A percentile compares a stretch with the other conserved stretches of the same genome.
These are phyloP conservation scores for Tetragonula clypearis DNA, from an alignment of 1,140 invertebrate species.

Conservation along the genomic window DNA sequence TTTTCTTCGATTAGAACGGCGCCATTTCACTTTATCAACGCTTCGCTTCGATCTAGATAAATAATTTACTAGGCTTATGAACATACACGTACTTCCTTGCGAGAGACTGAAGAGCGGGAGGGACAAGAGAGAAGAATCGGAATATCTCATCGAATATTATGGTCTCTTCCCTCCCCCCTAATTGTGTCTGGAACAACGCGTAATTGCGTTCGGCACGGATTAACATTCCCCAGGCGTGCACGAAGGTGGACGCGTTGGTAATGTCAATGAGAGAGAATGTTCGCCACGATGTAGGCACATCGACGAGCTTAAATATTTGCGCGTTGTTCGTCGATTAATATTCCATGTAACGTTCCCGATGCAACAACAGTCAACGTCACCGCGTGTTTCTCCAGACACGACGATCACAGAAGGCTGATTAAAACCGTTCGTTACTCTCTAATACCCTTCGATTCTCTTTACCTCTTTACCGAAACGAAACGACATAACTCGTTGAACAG, in stretches of 20 bases:
- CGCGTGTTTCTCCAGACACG: not conserved
- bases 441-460: not conserved
- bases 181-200: not conserved
- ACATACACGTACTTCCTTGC: not conserved
- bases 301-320: slow-evolving; percentile 33
- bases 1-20: not conserved
- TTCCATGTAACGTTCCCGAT: slow-evolving; percentile 11
- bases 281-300: slow-evolving; percentile 22
- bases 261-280: slow-evolving; percentile 40
- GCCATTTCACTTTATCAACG: not conserved
- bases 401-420: not conserved
- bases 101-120: not conserved
- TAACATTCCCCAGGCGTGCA: slow-evolving; percentile 16
- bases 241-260: not conserved
- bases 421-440: not conserved
- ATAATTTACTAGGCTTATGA: not conserved
- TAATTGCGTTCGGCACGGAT: slow-evolving; percentile 8
- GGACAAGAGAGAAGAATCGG: not conserved
- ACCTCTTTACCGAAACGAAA: not conserved
- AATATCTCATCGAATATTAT: not conserved
- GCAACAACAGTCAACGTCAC: not conserved
- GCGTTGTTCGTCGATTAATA: slow-evolving; percentile 63
- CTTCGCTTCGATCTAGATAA: not conserved
- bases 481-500: not conserved
- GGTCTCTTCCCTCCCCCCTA: not conserved